Conservation (phyloP, 2,113 vertebrate species). For the Bucco capensis region DNA sequence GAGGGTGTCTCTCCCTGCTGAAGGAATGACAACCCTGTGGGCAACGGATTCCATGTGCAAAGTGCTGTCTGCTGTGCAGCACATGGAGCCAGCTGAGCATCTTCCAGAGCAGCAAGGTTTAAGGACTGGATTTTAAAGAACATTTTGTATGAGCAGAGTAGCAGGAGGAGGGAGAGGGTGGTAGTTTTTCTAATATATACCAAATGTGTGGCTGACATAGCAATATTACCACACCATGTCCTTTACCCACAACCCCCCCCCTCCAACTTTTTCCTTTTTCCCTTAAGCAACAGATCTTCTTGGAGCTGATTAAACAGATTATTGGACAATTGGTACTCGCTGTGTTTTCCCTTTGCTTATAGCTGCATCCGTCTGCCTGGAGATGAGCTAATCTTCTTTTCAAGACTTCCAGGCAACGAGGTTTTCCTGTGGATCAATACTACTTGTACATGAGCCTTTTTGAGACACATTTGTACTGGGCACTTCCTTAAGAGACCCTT, state of each 20-base stretch:
- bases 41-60: background rate
- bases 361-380: background rate
- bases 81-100: background rate
- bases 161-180: background rate
- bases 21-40: background rate
- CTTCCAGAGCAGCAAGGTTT: slow-evolving; percentile 1
- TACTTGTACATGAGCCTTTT: background rate
- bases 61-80: background rate
- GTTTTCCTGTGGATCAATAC: background rate
- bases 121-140: background rate
- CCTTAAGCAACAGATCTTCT: background rate
- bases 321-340: background rate
- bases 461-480: background rate
- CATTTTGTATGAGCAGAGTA: background rate
- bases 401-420: background rate
- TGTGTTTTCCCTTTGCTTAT: background rate
- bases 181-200: background rate
- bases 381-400: background rate
- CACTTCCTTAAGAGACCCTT: background rate
- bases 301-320: background rate
- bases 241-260: background rate
- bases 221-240: background rate
- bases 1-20: background rate
- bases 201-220: background rate
- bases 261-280: background rate